phyloP scores from a whole-genome alignment of 2,888 invertebrate genomes.

The Trimorus sp. region DNA sequence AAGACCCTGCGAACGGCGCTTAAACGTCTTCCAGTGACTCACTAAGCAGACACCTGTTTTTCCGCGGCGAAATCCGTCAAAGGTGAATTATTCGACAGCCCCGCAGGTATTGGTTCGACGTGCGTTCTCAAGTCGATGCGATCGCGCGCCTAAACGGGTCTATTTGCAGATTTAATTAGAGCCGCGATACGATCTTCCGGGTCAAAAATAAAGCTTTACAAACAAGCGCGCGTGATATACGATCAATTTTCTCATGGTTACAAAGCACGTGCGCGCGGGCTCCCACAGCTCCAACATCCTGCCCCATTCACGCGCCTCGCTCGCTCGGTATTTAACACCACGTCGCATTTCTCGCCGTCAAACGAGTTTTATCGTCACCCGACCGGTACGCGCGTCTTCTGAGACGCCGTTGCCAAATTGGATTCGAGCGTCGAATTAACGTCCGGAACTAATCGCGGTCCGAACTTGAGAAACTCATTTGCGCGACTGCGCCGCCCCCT shows the following conservation, averaged over 20 bases:
- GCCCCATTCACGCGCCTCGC: constrained; percentile 55
- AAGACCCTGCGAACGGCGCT: too few relatives aligned
- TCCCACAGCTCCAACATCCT: constrained; percentile 72
- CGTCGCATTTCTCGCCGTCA: constrained; percentile 48
- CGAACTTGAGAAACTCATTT: constrained; percentile 61
- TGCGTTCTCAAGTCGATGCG: too few relatives aligned
- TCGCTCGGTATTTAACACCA: constrained; percentile 60
- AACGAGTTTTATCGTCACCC: constrained; percentile 50
- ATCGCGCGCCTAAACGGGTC: too few relatives aligned
- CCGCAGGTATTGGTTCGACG: too few relatives aligned
- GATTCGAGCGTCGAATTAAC: constrained; percentile 69
- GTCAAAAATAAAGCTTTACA: constrained; percentile 30
- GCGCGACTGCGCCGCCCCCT: constrained; percentile 25
- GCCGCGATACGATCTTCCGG: neutral
- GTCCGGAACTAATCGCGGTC: constrained; percentile 57
- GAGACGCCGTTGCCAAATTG: constrained; percentile 69
- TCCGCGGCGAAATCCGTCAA: too few relatives aligned
- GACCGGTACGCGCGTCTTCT: constrained; percentile 52
- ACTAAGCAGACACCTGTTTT: too few relatives aligned
- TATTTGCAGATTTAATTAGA: too few relatives aligned
- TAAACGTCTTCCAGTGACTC: too few relatives aligned
- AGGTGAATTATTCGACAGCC: too few relatives aligned
- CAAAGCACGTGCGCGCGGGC: constrained; percentile 76
- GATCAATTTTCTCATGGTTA: constrained; percentile 73
- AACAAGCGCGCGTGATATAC: constrained; percentile 54